phyloP scores from a whole-genome alignment of 2,888 invertebrate species.

The Brachypterus glaber region DNA sequence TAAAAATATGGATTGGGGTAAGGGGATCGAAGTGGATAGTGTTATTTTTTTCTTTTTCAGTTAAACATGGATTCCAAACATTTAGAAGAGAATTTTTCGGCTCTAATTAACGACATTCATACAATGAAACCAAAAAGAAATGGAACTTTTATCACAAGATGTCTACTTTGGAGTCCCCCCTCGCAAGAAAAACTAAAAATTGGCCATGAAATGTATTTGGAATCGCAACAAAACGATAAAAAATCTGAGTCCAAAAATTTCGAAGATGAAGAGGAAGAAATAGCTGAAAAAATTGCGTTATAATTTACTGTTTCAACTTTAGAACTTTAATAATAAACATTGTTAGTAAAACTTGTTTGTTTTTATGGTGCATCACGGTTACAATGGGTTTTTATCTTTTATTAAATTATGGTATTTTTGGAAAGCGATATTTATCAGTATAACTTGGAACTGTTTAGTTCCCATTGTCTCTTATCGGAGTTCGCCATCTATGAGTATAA shows the following conservation, averaged over 20 bases:
- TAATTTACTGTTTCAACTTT: constrained; percentile 15
- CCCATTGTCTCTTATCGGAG: too few relatives aligned
- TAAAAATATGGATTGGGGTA: too few relatives aligned
- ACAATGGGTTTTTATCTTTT: too few relatives aligned
- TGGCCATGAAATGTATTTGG: constrained; percentile 41
- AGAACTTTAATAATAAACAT: too few relatives aligned
- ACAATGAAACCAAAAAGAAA: constrained; percentile 54
- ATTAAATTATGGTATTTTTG: too few relatives aligned
- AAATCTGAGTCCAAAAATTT: too few relatives aligned
- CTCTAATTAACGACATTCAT: constrained; percentile 57
- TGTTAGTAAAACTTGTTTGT: too few relatives aligned
- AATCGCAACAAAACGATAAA: constrained; percentile 20
- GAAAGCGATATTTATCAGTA: too few relatives aligned
- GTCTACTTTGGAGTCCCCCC: constrained; percentile 53
- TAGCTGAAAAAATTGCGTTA: constrained; percentile 25
- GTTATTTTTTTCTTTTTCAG: constrained; percentile 40
- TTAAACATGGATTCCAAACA: constrained; percentile 61
- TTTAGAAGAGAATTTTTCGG: constrained; percentile 63
- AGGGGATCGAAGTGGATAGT: too few relatives aligned
- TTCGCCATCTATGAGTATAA: too few relatives aligned
- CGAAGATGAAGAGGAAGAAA: constrained; percentile 31
- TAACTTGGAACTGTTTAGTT: too few relatives aligned
- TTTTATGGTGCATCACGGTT: too few relatives aligned
- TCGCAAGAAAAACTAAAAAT: constrained; percentile 59
- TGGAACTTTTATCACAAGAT: constrained; percentile 62